Conservation (phyloP, 2,113 vertebrate species). For the Heloderma charlesbogerti region DNA sequence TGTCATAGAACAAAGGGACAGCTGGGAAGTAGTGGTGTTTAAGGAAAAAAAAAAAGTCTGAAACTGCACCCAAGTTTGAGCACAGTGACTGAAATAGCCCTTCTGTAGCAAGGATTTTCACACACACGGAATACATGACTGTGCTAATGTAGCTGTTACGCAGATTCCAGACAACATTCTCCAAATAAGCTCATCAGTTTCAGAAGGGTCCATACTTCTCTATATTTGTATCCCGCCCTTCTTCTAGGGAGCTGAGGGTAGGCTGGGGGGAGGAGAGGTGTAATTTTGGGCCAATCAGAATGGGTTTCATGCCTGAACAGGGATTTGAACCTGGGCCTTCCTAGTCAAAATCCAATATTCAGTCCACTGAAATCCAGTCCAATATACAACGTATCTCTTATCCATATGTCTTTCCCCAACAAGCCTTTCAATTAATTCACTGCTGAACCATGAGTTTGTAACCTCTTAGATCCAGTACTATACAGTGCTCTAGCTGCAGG, state of each 20-base stretch:
- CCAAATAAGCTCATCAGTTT: background rate
- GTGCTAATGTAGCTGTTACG: background rate
- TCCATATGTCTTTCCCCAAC: background rate
- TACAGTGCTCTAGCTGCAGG: too few relatives aligned
- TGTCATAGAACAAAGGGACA: conserved; percentile 65
- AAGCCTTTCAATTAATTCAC: background rate
- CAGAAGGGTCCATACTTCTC: background rate
- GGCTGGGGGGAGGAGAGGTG: too few relatives aligned
- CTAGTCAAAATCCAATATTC: background rate
- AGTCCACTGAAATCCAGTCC: background rate
- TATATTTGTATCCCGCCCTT: background rate
- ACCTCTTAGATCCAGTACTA: conserved; percentile 54
- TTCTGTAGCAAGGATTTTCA: background rate
- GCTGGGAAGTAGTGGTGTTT: conserved; percentile 43
- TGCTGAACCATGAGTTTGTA: conserved; percentile 36
- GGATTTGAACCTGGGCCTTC: background rate
- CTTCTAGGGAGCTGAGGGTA: background rate
- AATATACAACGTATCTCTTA: too few relatives aligned
- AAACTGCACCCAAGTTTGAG: conserved; percentile 51
- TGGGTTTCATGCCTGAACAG: too few relatives aligned
- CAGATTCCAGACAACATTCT: background rate
- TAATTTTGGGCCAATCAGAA: background rate
- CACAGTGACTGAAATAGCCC: conserved; percentile 50
- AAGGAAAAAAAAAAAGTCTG: conserved; percentile 41
- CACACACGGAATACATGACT: too few relatives aligned